Percentiles rank a stretch among this genome's conserved stretches.
These are phyloP conservation scores for Pseudomyrmex dendroicus DNA, from an alignment of 1,140 invertebrate genomes.

Conservation along the genomic window DNA sequence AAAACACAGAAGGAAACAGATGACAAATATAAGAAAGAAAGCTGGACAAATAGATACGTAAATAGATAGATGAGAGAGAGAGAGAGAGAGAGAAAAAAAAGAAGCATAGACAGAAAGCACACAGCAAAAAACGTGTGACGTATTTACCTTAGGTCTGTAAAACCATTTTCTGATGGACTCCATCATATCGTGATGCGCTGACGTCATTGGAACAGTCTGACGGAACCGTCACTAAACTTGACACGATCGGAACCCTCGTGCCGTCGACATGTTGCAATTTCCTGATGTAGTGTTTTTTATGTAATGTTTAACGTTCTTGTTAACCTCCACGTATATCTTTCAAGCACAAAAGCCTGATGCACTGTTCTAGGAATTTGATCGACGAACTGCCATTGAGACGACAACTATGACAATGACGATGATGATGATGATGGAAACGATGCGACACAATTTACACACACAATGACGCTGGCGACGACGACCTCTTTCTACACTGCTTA, in stretches of 20 bases:
- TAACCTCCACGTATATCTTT: too few relatives aligned
- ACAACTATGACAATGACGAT: slow-evolving; percentile 2
- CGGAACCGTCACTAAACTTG: slow-evolving; percentile 64
- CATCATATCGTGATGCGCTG: slow-evolving; percentile 85
- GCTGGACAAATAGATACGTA: too few relatives aligned
- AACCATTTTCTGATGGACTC: slow-evolving; percentile 96
- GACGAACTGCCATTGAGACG: too few relatives aligned
- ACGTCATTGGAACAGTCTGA: slow-evolving; percentile 64
- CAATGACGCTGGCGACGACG: slow-evolving; percentile 18
- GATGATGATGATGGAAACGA: slow-evolving; percentile 19
- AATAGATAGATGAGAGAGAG: too few relatives aligned
- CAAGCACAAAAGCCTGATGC: too few relatives aligned
- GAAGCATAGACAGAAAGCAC: not conserved
- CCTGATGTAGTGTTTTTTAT: too few relatives aligned
- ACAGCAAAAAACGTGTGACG: slow-evolving; percentile 41
- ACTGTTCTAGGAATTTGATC: too few relatives aligned
- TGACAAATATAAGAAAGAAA: too few relatives aligned
- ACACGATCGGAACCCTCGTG: slow-evolving; percentile 46
- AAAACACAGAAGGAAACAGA: too few relatives aligned
- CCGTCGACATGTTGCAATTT: slow-evolving; percentile 21
- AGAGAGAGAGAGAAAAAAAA: not conserved
- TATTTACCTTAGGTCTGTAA: slow-evolving; percentile 94
- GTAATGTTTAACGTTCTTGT: too few relatives aligned
- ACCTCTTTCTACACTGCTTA: slow-evolving; percentile 16
- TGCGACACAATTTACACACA: slow-evolving; percentile 16